phyloP scores from a whole-genome alignment of 2,888 invertebrate genomes.

The Nasonovia ribisnigri region DNA sequence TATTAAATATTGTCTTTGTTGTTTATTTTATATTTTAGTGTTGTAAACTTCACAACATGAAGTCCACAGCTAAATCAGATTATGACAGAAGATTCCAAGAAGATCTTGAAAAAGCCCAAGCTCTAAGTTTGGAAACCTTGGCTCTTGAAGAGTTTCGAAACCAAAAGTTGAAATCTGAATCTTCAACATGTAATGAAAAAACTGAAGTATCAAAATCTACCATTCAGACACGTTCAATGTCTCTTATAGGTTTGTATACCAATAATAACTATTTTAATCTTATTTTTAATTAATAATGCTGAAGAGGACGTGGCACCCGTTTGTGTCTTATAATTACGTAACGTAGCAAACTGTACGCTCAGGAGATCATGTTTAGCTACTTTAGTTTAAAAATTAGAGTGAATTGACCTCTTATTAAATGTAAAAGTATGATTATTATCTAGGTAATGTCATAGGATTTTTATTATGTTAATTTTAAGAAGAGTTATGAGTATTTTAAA shows the following conservation, averaged over 20 bases:
- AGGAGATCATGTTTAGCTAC: too few species aligned
- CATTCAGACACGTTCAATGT: conserved; percentile 42
- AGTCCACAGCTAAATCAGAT: conserved; percentile 71
- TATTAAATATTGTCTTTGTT: not conserved
- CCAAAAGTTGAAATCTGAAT: conserved; percentile 73
- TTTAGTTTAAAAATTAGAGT: too few species aligned
- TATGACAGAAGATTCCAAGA: conserved; percentile 87
- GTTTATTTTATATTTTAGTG: conserved; percentile 34
- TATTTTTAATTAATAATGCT: not conserved
- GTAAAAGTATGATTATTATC: too few species aligned
- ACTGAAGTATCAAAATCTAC: not conserved
- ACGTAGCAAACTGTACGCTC: too few species aligned
- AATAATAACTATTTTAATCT: not conserved
- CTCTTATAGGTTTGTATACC: conserved; percentile 52
- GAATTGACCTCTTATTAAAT: too few species aligned
- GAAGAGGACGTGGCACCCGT: too few species aligned
- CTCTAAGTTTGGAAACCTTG: conserved; percentile 87
- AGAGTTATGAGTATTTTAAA: too few species aligned
- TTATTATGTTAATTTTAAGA: too few species aligned
- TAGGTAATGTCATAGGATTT: too few species aligned
- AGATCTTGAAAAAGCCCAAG: conserved; percentile 89
- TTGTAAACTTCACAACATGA: conserved; percentile 52
- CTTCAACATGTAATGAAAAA: conserved; percentile 8
- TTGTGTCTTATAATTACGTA: too few species aligned
- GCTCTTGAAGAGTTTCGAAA: conserved; percentile 85